Percentiles rank a stretch among this genome's conserved stretches.
Conservation (phyloP, 2,888 invertebrate species). For the Drosophila sordidapex region DNA sequence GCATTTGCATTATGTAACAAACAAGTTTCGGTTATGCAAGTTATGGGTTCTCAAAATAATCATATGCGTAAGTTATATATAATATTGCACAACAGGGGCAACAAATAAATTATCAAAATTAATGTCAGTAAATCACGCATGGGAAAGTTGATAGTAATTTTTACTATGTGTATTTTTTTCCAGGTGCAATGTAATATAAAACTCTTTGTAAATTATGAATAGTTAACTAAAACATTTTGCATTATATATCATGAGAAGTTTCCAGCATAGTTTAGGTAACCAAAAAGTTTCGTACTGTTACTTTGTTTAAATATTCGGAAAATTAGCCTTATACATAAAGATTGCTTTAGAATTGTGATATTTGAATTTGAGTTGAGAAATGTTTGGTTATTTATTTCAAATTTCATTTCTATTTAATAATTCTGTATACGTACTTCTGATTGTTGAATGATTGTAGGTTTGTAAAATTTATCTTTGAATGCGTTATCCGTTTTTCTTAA, state of each 20-base stretch:
- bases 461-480: constrained; percentile 3
- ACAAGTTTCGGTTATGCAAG: background rate
- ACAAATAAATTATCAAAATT: background rate
- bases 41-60: constrained; percentile 6
- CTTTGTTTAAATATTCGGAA: background rate
- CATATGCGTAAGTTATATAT: background rate
- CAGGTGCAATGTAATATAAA: constrained; percentile 20
- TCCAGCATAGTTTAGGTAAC: background rate
- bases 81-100: background rate
- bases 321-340: constrained; percentile 8
- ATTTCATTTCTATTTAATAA: constrained; percentile 11
- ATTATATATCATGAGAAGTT: background rate
- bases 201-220: background rate
- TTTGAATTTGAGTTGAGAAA: constrained; percentile 11
- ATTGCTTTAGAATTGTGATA: constrained; percentile 18
- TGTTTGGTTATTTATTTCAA: constrained; percentile 7
- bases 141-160: background rate
- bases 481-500: constrained; percentile 12
- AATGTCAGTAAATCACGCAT: constrained; percentile 22
- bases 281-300: background rate
- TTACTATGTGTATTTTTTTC: constrained; percentile 1
- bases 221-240: background rate
- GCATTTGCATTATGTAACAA: background rate
- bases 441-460: background rate
- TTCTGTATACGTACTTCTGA: constrained; percentile 64